Evolutionary conservation across 1,140 invertebrate species (phyloP), one percentile per base, ranked within the genome.

Genomic region (Zaprionus ornatus): DNA sequence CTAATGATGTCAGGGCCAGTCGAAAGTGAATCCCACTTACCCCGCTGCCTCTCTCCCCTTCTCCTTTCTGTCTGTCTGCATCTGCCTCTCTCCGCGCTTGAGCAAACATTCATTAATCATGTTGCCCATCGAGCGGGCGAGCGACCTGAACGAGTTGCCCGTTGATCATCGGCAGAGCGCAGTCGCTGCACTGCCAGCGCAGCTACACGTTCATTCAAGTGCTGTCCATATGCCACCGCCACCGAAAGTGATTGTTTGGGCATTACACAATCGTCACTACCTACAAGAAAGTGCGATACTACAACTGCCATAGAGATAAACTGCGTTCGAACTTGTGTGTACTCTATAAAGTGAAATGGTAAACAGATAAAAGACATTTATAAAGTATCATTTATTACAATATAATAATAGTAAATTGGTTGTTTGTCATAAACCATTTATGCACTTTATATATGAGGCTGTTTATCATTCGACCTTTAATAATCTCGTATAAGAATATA

Each of bases 181-280:
- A 45, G 40, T 45, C 40, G 50, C 19, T 71, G 68, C 68, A 76
- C 55, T 65, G n/a, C 62, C 57, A 60, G 37, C 61, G 72, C 71
- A 48, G 32, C 29, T 42, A 3, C 32, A 70, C 25, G 48, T 69
- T 60, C 61, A 76, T 62, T 79, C 42, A 54, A 79, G 77, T 76
- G 73, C 77, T 66, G 73, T 61, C 67, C 77, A 57, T 77, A 54
- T 50, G 45, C 21, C 37, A 40, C 13, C 45, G 45, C n/a, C 54
- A 48, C 74, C 74, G 52, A 77, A 79, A 79, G 74, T 73, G 77
- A 79, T 79, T 79, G 77, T 79, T 79, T 76, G 45, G 21, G 37
- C 56, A 73, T 79, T 79, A 64, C 68, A 79, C 67, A 79, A 79
- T 72, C 62, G 57, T 40, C 64, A 59, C 54, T 42, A 60, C 45